Evolutionary conservation across 2,797 vertebrate species (phyloP), one percentile per base, ranked within the genome.

Genomic region (Sebastes hubbsi): DNA sequence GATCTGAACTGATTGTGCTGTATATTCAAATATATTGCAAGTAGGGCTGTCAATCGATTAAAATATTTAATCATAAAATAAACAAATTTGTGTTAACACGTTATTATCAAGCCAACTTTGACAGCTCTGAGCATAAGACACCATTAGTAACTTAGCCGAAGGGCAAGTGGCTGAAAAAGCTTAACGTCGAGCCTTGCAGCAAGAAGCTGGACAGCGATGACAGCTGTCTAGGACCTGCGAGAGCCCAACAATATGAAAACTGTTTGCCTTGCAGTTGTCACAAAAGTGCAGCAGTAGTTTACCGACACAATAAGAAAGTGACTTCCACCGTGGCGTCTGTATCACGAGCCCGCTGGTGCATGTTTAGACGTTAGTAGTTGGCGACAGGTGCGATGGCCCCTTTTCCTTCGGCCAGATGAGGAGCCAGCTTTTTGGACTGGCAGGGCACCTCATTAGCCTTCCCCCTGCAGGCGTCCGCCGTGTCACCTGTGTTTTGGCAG

Each of bases 371-470:
- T 79, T 58, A 77, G 76, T 25, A 30, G 55, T 20, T 66, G 25
- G 63, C 34, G 6, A 77, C 77, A 59, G 64, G 75, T n/a, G 8
- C 6, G 3, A 2, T 9, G 49, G 49, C 38, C 29, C 49, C 1
- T 63, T 59, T 4, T 36, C 12, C 12, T 32, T 67, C 30, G 65
- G 38, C 76, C 82, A 84, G 84, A 78, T 67, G 68, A 88, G 60
- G 2, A 72, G 81, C 46, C 78, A 75, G 80, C 24, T 42, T 63
- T 83, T 72, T 20, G 42, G 83, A 84, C 73, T 56, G 82, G 68
- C 73, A 78, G 86, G 80, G 27, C 54, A 38, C 63, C 88, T 91
- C 82, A 89, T 93, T 90, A 91, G 67, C 54, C 56, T 34, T 74
- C 71, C 83, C 12, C 60, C 80, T 68, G 83, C 72, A 76, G 80